phyloP scores from a whole-genome alignment of 2,888 invertebrate species.

The Venusia cambrica region DNA sequence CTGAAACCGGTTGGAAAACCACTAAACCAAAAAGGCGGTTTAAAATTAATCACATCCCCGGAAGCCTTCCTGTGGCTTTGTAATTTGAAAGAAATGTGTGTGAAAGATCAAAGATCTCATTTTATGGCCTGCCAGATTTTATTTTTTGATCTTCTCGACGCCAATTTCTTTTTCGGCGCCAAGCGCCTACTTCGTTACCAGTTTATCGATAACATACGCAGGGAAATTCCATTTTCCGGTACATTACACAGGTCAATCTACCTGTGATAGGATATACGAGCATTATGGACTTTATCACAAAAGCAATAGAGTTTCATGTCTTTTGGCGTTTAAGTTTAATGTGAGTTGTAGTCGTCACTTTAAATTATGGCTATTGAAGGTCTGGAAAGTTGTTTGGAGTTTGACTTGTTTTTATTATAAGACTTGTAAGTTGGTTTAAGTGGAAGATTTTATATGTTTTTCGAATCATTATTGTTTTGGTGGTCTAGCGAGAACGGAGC shows the following conservation, averaged over 20 bases:
- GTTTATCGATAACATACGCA: constrained; percentile 50
- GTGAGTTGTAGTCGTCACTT: constrained; percentile 14
- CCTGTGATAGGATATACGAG: not conserved
- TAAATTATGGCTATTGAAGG: constrained; percentile 24
- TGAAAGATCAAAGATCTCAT: no score
- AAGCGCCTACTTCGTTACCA: constrained; percentile 11
- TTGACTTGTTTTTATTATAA: constrained; percentile 13
- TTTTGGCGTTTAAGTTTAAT: constrained; percentile 9
- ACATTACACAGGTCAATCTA: constrained; percentile 64
- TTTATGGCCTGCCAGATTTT: constrained; percentile 1
- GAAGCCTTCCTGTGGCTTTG: no score
- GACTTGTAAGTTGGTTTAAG: not conserved
- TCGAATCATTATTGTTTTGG: no score
- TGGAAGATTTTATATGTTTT: no score
- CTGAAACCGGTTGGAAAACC: no score
- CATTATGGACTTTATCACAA: constrained; percentile 8
- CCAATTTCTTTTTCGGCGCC: no score
- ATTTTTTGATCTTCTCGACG: not conserved
- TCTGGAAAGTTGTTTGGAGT: constrained; percentile 11
- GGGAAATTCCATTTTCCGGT: constrained; percentile 67
- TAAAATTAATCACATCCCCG: no score
- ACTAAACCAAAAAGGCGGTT: no score
- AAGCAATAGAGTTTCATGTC: constrained; percentile 8
- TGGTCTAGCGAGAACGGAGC: no score
- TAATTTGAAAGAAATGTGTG: no score